These are phyloP conservation scores for Ceraclea dissimilis DNA, from an alignment of 2,888 invertebrate genomes.

Conservation along the genomic window DNA sequence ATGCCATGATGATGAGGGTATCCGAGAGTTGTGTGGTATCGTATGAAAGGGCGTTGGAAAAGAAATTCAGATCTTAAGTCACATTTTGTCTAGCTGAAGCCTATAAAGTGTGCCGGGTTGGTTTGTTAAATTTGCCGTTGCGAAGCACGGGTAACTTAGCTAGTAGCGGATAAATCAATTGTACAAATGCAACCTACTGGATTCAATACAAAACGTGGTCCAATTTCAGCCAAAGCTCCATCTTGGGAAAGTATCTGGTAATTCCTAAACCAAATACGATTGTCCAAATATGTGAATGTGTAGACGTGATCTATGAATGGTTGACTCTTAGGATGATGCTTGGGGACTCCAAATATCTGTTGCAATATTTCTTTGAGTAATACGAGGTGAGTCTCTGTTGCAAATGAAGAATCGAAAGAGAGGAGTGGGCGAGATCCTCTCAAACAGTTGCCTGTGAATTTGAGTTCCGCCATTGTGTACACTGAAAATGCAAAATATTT, in stretches of 20 bases:
- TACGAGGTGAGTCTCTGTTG: constrained; percentile 63
- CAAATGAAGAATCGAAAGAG: constrained; percentile 83
- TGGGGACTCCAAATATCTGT: constrained; percentile 90
- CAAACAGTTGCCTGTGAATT: constrained; percentile 95
- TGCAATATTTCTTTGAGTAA: constrained; percentile 74
- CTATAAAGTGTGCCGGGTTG: too few relatives aligned
- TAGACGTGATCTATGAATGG: constrained; percentile 97
- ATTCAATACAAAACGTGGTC: constrained; percentile 77
- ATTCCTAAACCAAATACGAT: constrained; percentile 96
- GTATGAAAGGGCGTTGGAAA: too few relatives aligned
- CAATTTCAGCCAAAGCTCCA: constrained; percentile 92
- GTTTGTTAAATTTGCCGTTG: too few relatives aligned
- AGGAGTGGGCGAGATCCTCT: constrained; percentile 88
- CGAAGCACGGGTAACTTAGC: too few relatives aligned
- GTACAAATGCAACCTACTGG: constrained; percentile 56
- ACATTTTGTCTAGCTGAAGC: too few relatives aligned
- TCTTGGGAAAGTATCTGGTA: constrained; percentile 96
- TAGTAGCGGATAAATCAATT: too few relatives aligned
- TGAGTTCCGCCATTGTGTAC: constrained; percentile 95
- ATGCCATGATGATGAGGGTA: too few relatives aligned
- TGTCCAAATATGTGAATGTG: constrained; percentile 84
- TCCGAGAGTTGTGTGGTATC: too few relatives aligned
- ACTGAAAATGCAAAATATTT: constrained; percentile 52
- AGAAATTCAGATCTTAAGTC: too few relatives aligned
- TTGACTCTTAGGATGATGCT: constrained; percentile 96